Evolutionary conservation across 2,888 invertebrate genomes (phyloP), one percentile per base, ranked within the genome.

Genomic region (Carpatolechia fugitivella): DNA sequence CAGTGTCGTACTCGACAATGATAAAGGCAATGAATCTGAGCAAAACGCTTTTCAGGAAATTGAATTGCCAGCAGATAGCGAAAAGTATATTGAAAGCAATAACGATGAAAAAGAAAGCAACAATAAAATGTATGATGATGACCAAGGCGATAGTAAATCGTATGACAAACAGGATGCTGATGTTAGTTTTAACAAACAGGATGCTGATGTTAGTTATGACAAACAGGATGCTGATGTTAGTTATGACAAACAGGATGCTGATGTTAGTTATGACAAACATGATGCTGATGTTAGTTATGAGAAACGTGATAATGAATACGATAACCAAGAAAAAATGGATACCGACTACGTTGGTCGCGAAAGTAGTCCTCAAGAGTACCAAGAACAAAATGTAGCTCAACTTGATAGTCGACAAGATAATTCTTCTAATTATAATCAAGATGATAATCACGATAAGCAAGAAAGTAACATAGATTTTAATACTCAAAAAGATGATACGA

Each of bases 401-500:
- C 13, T 29, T 13, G 13, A 44, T 44, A 44, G 20, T 29, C 44
- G 29, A 29, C 35, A 35, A 1, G 35, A n/a, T 35, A n/a, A 35
- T 35, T 11, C 11, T 35, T 3, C 52, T 13, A 41, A 53, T 29
- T 47, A 54, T 20, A 31, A 36, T 47, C 5, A 14, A 20, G 44
- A 44, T 8, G 29, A 31, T 31, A 13, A 31, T 14, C 3, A 31
- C 4, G 24, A n/a, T 29, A 38, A 24, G n/a, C 36, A 50, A 24
- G 50, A 50, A 29, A 50, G 18, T 36, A 49, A 16, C 11, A 11
- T 16, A 10, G 49, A 35, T 13, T 35, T 20, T 20, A 33, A 38
- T 50, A 50, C 35, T 36, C 24, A 50, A 35, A 18, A 49, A 29
- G 16, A 49, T 14, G 48, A 49, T 35, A 50, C 36, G 8, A 50